A percentile compares a stretch with the other conserved stretches of the same genome.
These are phyloP conservation scores for Andrena minutula DNA, from an alignment of 2,888 invertebrate species.

Conservation along the genomic window DNA sequence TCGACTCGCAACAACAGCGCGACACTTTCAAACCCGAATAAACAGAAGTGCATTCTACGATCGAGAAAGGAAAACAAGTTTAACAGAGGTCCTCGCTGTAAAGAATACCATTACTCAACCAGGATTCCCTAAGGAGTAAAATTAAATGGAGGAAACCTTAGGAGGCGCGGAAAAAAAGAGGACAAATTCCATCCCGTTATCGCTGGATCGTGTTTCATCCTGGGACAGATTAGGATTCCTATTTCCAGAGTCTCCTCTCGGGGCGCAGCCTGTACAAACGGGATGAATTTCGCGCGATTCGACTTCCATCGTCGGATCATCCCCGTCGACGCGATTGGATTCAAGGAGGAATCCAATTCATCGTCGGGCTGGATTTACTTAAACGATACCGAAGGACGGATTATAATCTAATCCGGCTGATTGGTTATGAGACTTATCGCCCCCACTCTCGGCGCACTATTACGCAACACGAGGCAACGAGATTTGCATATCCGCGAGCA, in stretches of 20 bases:
- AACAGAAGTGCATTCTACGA: too few relatives aligned
- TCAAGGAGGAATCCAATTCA: slow-evolving; percentile 43
- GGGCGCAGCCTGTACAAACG: background rate
- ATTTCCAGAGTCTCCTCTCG: background rate
- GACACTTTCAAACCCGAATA: too few relatives aligned
- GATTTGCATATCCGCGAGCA: slow-evolving; percentile 61
- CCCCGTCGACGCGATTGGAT: slow-evolving; percentile 16
- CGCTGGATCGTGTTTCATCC: background rate
- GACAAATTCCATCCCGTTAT: background rate
- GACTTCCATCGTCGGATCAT: slow-evolving; percentile 42
- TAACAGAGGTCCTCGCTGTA: background rate
- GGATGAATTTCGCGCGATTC: slow-evolving; percentile 27
- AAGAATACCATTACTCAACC: background rate
- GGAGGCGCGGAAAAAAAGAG: background rate
- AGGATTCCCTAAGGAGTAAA: background rate
- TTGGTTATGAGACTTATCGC: slow-evolving; percentile 69
- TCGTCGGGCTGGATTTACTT: slow-evolving; percentile 62
- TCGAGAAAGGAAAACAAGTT: background rate
- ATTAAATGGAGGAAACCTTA: background rate
- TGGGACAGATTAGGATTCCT: background rate
- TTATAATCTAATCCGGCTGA: slow-evolving; percentile 64
- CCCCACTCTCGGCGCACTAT: slow-evolving; percentile 50
- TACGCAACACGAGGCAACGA: slow-evolving; percentile 44
- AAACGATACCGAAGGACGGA: slow-evolving; percentile 60
- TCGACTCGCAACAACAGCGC: background rate